Conservation (phyloP, 1,140 invertebrate genomes). For the Drosophila santomea region DNA sequence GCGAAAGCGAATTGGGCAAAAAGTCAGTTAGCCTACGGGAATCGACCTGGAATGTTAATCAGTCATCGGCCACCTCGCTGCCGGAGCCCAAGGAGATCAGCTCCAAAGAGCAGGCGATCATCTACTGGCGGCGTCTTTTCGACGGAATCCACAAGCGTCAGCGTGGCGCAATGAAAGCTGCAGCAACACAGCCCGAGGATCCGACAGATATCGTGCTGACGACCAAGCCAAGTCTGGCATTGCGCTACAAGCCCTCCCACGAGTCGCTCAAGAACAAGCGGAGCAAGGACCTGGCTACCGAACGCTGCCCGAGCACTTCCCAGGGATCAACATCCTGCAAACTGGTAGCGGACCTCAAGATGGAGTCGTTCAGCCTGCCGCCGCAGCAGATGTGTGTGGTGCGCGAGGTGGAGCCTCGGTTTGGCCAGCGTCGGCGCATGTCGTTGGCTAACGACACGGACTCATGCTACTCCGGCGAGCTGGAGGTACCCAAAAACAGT, state of each 20-base stretch:
- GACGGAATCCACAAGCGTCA: background rate
- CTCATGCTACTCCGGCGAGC: conserved; percentile 49
- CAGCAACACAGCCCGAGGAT: background rate
- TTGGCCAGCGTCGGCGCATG: conserved; percentile 43
- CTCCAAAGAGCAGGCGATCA: conserved; percentile 11
- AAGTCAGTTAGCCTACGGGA: background rate
- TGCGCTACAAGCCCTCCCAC: conserved; percentile 62
- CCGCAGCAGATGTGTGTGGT: conserved; percentile 64
- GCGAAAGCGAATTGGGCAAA: background rate
- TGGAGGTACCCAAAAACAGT: conserved; percentile 41
- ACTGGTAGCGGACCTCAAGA: conserved; percentile 24
- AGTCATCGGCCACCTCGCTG: conserved; percentile 28
- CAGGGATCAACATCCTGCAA: background rate
- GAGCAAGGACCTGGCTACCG: conserved; percentile 29
- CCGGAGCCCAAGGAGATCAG: conserved; percentile 25
- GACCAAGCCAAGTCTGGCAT: conserved; percentile 34
- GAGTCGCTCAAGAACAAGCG: conserved; percentile 56
- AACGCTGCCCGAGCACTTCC: conserved; percentile 9
- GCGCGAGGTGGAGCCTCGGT: conserved; percentile 57
- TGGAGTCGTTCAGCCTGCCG: conserved; percentile 62
- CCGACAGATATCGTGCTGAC: conserved; percentile 7
- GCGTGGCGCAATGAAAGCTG: background rate
- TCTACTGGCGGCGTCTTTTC: conserved; percentile 45
- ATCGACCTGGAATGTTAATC: background rate
- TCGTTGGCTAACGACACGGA: conserved; percentile 48